These are phyloP conservation scores for Dendroctonus ponderosae DNA, from an alignment of 1,140 invertebrate genomes.

Conservation along the genomic window DNA sequence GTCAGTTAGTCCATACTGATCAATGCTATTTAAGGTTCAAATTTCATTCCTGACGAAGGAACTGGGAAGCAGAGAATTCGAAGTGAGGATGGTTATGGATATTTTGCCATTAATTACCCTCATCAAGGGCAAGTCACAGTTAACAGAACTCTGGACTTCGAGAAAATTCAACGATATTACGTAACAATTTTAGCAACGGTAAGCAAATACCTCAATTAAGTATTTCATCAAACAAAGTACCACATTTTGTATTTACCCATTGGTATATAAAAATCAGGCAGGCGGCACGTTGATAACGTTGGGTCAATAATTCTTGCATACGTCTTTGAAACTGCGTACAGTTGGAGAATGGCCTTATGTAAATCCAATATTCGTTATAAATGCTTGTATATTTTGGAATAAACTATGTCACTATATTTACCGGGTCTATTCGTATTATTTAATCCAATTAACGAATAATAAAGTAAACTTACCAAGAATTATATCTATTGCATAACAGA, in stretches of 20 bases:
- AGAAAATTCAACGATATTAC: constrained; percentile 83
- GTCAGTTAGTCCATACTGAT: background rate
- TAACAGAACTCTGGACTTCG: constrained; percentile 85
- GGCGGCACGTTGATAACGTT: background rate
- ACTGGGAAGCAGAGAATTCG: constrained; percentile 57
- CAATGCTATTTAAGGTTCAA: background rate
- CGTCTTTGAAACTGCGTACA: too few species aligned
- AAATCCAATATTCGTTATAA: too few species aligned
- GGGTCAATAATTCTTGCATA: too few species aligned
- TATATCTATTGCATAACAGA: too few species aligned
- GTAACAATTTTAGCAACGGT: constrained; percentile 87
- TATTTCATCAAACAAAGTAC: too few species aligned
- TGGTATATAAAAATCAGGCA: background rate
- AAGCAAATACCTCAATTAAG: constrained; percentile 53
- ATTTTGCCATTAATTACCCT: constrained; percentile 81
- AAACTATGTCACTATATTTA: too few species aligned
- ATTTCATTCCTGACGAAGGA: constrained; percentile 57
- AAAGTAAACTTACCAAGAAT: too few species aligned
- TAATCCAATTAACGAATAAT: too few species aligned
- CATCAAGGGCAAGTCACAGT: constrained; percentile 88
- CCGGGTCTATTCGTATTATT: too few species aligned
- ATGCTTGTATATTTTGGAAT: too few species aligned
- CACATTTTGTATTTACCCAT: too few species aligned
- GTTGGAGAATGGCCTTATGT: too few species aligned
- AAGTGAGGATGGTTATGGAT: constrained; percentile 76